These are phyloP conservation scores for Hiodon tergisus DNA, from an alignment of 2,113 vertebrate genomes.

Conservation along the genomic window DNA sequence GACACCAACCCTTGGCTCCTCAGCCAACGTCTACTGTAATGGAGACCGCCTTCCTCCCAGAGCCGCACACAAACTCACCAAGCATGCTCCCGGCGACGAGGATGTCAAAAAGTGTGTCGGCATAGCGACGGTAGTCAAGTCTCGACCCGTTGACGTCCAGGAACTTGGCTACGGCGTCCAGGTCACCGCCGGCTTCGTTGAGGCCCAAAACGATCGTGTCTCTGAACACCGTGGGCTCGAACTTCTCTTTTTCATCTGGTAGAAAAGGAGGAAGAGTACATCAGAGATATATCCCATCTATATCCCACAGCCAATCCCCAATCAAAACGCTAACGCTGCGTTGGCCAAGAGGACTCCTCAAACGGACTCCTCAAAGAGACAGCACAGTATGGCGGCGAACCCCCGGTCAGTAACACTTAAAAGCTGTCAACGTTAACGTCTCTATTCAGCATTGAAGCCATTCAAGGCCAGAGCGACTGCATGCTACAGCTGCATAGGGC, in stretches of 20 bases:
- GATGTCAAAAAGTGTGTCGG: slow-evolving; percentile 88
- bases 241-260: slow-evolving; percentile 96
- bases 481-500: too few relatives aligned
- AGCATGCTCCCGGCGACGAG: slow-evolving; percentile 92
- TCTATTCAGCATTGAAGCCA: too few relatives aligned
- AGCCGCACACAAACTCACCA: slow-evolving; percentile 54
- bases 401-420: too few relatives aligned
- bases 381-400: too few relatives aligned
- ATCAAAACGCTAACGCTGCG: neutral
- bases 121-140: slow-evolving; percentile 90
- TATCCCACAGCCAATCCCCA: neutral
- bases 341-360: too few relatives aligned
- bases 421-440: too few relatives aligned
- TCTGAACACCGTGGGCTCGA: slow-evolving; percentile 89
- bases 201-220: slow-evolving; percentile 85
- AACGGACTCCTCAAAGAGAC: too few relatives aligned
- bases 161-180: slow-evolving; percentile 87
- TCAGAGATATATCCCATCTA: neutral
- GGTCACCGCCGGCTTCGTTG: slow-evolving; percentile 80
- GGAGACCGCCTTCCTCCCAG: neutral
- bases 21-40: neutral
- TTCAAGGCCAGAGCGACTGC: too few relatives aligned
- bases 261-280: neutral
- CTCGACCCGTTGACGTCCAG: slow-evolving; percentile 79
- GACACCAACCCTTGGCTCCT: too few relatives aligned